Percentiles rank a stretch among this genome's conserved stretches.
Evolutionary conservation across 23 tunicate genomes (phyloP).

Genomic region (Botrylloides violaceus): DNA sequence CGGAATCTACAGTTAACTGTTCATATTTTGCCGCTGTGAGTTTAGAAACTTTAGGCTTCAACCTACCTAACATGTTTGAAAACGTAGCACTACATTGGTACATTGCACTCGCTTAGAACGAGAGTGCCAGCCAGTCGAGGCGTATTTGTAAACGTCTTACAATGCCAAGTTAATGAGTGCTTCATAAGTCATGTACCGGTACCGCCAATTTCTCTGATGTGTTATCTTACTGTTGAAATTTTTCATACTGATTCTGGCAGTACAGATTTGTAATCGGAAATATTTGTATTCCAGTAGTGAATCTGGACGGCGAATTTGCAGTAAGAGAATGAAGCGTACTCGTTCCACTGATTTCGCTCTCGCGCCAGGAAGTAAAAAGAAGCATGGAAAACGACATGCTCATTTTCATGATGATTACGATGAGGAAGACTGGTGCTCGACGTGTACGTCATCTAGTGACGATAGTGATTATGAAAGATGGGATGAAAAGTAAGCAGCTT

Average conservation of each 20-base stretch:
- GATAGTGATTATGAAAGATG: conserved; percentile 98
- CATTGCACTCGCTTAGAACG: too few relatives aligned
- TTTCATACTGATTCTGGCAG: too few relatives aligned
- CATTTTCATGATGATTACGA: conserved; percentile 54
- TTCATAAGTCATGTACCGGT: background rate
- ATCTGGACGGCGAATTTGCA: conserved; percentile 40
- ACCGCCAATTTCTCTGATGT: background rate
- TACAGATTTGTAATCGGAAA: too few relatives aligned
- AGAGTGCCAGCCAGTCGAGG: too few relatives aligned
- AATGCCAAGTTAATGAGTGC: too few relatives aligned
- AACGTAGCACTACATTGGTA: too few relatives aligned
- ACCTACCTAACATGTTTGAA: too few relatives aligned
- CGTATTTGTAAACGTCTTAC: too few relatives aligned
- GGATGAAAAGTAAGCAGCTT: too few relatives aligned
- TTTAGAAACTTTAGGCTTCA: too few relatives aligned
- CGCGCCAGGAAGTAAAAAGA: conserved; percentile 25
- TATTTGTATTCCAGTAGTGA: conserved; percentile 11
- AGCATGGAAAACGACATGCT: conserved; percentile 18
- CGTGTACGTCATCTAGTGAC: conserved; percentile 96
- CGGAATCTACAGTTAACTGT: too few relatives aligned
- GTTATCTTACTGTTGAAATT: background rate
- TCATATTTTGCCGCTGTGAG: too few relatives aligned
- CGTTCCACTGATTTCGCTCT: conserved; percentile 87
- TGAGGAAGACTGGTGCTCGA: conserved; percentile 96
- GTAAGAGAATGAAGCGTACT: conserved; percentile 78